phyloP scores from a whole-genome alignment of 1,140 invertebrate species.

The Plectrocnemia conspersa region DNA sequence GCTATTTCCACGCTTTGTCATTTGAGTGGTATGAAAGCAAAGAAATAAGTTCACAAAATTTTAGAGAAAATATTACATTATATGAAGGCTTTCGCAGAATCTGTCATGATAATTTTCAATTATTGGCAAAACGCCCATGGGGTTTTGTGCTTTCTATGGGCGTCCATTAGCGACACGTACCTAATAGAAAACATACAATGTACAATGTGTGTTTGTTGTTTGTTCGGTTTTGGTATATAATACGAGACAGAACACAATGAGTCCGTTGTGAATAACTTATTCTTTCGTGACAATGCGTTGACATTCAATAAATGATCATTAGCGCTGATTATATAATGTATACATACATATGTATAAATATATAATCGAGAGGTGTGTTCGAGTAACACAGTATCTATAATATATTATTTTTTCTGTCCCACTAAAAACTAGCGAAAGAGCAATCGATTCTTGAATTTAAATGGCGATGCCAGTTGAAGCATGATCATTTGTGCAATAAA shows the following conservation, averaged over 20 bases:
- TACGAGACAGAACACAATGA: slow-evolving; percentile 20
- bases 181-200: slow-evolving; percentile 17
- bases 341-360: slow-evolving; percentile 3
- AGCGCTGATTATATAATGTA: slow-evolving; percentile 15
- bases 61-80: too few species aligned
- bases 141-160: background rate
- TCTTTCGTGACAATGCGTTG: slow-evolving; percentile 28
- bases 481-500: too few species aligned
- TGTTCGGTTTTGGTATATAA: too few species aligned
- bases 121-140: too few species aligned
- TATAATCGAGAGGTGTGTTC: background rate
- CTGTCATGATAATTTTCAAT: too few species aligned
- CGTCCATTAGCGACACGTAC: slow-evolving; percentile 23
- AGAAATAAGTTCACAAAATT: too few species aligned
- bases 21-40: too few species aligned
- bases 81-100: too few species aligned
- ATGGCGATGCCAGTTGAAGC: too few species aligned
- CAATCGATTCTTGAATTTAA: background rate
- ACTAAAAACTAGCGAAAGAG: background rate
- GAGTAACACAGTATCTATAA: background rate
- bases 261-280: slow-evolving; percentile 23
- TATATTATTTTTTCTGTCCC: background rate
- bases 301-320: slow-evolving; percentile 28
- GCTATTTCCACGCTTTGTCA: too few species aligned
- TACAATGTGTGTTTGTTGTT: slow-evolving; percentile 24